These are phyloP conservation scores for Enteromius treurensis DNA, from an alignment of 2,797 vertebrate genomes.

Conservation along the genomic window DNA sequence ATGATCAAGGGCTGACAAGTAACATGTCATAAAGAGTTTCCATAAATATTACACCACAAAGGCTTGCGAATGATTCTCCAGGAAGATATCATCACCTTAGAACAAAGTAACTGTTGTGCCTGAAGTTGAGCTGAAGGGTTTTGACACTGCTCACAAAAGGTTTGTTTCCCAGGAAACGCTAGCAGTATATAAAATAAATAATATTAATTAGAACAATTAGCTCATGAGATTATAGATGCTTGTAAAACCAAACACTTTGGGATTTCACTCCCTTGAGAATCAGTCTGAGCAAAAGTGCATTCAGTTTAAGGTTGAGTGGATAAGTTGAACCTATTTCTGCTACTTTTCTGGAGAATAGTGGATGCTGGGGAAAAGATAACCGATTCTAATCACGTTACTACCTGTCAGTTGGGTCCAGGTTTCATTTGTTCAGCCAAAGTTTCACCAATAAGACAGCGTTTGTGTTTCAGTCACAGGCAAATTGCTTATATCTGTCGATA, in stretches of 20 bases:
- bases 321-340: conserved; percentile 50
- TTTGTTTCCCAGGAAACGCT: conserved; percentile 27
- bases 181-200: conserved; percentile 14
- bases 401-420: conserved; percentile 69
- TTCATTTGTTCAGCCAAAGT: conserved; percentile 69
- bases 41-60: conserved; percentile 25
- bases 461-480: conserved; percentile 69
- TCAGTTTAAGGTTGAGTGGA: conserved; percentile 17
- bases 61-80: conserved; percentile 8
- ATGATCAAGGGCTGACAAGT: conserved; percentile 44
- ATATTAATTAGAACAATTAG: conserved; percentile 25
- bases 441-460: conserved; percentile 66
- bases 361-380: conserved; percentile 41
- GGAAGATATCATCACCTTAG: conserved; percentile 34
- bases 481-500: conserved; percentile 73
- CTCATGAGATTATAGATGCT: conserved; percentile 28
- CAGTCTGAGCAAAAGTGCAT: conserved; percentile 30
- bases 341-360: conserved; percentile 42
- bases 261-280: not conserved
- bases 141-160: conserved; percentile 21
- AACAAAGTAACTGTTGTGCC: conserved; percentile 24
- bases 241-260: conserved; percentile 35
- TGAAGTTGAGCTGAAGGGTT: conserved; percentile 30
- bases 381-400: conserved; percentile 62
- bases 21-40: conserved; percentile 38